Base-by-base conservation (phyloP, 30 jellyfish, hydroid and myxozoan species). In the Hydra vulgaris region DNA sequence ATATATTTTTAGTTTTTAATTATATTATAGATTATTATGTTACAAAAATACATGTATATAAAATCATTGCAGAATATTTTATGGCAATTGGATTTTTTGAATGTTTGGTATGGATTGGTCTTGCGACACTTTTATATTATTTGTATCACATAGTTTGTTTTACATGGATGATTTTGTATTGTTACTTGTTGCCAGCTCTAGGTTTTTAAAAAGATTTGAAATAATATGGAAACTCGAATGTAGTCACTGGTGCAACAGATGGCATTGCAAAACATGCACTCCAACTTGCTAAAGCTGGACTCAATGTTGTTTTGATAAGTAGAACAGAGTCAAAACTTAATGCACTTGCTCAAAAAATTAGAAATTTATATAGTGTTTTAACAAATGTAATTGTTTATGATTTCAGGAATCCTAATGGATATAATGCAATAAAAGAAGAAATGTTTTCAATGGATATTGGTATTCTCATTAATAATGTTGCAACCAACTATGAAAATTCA, bases 211-310 rank as follows among this genome's bases (percentile, higher is more conserved):
- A 17, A 5, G 77, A 81, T 71, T 72, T 72, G 20, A 27, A 52
- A 16, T 18, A 81, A 22, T 81, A 71, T 40, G 89, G 89, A 18
- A 19, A 24, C 18, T 81, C 86, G 89, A 86, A 86, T 25, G 89
- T 81, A 25, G 89, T 81, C 7, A 81, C 89, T 18, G 89, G 89
- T 52, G 75, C 86, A 8, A 81, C 89, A 18, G 89, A 81, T 81
- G 89, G 89, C 12, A 81, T 81, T 73, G 89, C 86, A 24, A 81
- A 81, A 70, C 70, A 71, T 55, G 86, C 89, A 21, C 21, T 52
- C 8, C 89, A 81, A 75, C 82, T 81, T 52, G 89, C 89, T 17
- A 17, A 26, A 19, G 56, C 53, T 22, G 89, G 89, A 21, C 86
- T 81, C 53, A 53, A 81, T 73, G 24, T 81, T 23, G 89, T 81